These are phyloP conservation scores for Philaethria dido DNA, from an alignment of 2,888 invertebrate species.

Conservation along the genomic window DNA sequence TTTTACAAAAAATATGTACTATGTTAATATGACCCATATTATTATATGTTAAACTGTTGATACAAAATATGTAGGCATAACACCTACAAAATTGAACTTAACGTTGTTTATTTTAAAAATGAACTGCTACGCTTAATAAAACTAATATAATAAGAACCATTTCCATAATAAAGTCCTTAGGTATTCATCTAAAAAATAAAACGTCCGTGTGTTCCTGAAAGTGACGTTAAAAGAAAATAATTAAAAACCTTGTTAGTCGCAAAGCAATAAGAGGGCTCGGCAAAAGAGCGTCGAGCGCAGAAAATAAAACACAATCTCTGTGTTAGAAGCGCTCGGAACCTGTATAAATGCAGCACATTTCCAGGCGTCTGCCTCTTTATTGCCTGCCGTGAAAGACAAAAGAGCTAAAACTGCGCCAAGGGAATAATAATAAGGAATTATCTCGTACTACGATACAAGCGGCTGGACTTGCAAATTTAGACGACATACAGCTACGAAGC, in stretches of 20 bases:
- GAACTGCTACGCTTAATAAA: not conserved
- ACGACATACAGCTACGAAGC: constrained; percentile 14
- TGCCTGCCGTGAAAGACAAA: constrained; percentile 75
- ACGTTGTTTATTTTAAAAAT: not conserved
- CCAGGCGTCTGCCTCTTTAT: constrained; percentile 76
- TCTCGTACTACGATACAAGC: constrained; percentile 54
- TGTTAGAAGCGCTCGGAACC: constrained; percentile 59
- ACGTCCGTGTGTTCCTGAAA: constrained; percentile 55
- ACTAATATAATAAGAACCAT: constrained; percentile 22
- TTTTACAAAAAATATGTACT: too few species aligned
- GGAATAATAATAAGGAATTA: constrained; percentile 77
- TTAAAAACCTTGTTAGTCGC: constrained; percentile 81
- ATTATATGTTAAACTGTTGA: too few species aligned
- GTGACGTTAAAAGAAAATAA: constrained; percentile 80
- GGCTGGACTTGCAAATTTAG: constrained; percentile 28
- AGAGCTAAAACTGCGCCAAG: constrained; percentile 67
- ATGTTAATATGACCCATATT: too few species aligned
- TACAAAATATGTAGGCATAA: too few species aligned
- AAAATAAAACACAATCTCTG: constrained; percentile 69
- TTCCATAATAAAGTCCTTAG: constrained; percentile 32
- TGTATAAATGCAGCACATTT: constrained; percentile 79
- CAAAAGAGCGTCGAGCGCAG: constrained; percentile 70
- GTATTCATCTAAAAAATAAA: constrained; percentile 37
- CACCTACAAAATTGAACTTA: not conserved
- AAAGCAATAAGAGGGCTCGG: constrained; percentile 71